Base-by-base conservation (phyloP, 2,797 vertebrate genomes). In the Galagoides demidoff region DNA sequence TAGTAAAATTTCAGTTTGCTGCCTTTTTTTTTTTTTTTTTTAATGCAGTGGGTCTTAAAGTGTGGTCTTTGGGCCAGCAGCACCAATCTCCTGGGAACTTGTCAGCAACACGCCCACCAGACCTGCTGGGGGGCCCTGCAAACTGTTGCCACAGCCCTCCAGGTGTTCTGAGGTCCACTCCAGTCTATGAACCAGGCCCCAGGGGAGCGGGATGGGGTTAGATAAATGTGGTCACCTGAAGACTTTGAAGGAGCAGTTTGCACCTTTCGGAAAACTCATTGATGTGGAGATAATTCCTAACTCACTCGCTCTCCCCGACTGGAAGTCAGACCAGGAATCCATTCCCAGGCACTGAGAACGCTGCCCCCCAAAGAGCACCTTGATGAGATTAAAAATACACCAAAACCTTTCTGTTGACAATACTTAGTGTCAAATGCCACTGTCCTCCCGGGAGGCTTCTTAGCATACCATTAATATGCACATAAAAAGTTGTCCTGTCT, bases 381-480 rank as follows among this genome's bases (percentile, higher is more conserved):
- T 57, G 82, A 73, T 59, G 79, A 70, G 88, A 97, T 95, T 74
- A 70, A 90, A 82, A 85, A 92, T 66, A 85, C 70, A 34, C 95
- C 89, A 7, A 31, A 49, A 70, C 68, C 70, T 78, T 83, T 90
- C 78, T 92, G 96, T 83, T 83, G 92, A 90, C 84, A 95, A 76
- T 96, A 94, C 97, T 78, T 74, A 25, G 97, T 97, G 98, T 97
- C 97, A 98, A 96, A 74, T 96, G 95, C 95, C 78, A 74, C 93
- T 93, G 90, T 22, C 82, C 94, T 94, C 55, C 2, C 96, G 81
- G 98, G 96, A 95, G 98, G 90, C 95, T 96, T 95, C 97, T 98
- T 98, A 98, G 98, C 98, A 98, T 99, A 97, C 97, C 97, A 97
- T 98, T 98, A 98, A 97, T 98, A 98, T 99, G 98, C 96, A 98